phyloP scores from a whole-genome alignment of 2,888 invertebrate genomes.

The Melinopterus prodromus region DNA sequence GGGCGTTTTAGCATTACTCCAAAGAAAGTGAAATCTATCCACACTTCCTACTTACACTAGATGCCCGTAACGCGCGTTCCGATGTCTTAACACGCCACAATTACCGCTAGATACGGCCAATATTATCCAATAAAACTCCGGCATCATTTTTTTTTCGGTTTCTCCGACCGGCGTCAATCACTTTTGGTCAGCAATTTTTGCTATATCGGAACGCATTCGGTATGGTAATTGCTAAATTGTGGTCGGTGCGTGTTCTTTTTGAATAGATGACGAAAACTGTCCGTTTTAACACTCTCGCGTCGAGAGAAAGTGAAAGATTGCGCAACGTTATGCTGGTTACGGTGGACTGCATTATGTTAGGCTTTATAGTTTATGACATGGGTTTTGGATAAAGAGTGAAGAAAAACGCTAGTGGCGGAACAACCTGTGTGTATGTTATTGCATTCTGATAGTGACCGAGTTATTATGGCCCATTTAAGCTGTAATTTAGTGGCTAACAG shows the following conservation, averaged over 20 bases:
- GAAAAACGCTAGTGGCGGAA: not conserved
- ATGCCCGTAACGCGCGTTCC: conserved; percentile 34
- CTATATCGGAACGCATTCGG: not conserved
- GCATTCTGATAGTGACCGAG: not conserved
- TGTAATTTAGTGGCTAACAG: not conserved
- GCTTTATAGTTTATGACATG: not conserved
- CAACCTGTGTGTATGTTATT: not conserved
- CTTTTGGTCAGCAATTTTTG: not conserved
- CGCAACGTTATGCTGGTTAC: not conserved
- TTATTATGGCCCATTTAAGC: not conserved
- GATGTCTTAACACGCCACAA: conserved; percentile 27
- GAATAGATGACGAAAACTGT: not conserved
- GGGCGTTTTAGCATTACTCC: conserved; percentile 40
- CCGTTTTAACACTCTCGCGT: not conserved
- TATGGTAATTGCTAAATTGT: not conserved
- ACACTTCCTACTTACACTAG: conserved; percentile 42
- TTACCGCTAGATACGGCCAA: not conserved
- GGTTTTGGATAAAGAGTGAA: not conserved
- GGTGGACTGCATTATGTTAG: not conserved
- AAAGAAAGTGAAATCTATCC: conserved; percentile 44
- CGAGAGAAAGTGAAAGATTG: not conserved
- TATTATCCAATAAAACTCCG: not conserved
- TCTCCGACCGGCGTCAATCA: not conserved
- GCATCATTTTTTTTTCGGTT: not conserved
- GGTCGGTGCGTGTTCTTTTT: not conserved